A percentile compares a stretch with the other conserved stretches of the same genome.
These are phyloP conservation scores for Meiosimyza decipiens DNA, from an alignment of 2,888 invertebrate genomes.

Conservation along the genomic window DNA sequence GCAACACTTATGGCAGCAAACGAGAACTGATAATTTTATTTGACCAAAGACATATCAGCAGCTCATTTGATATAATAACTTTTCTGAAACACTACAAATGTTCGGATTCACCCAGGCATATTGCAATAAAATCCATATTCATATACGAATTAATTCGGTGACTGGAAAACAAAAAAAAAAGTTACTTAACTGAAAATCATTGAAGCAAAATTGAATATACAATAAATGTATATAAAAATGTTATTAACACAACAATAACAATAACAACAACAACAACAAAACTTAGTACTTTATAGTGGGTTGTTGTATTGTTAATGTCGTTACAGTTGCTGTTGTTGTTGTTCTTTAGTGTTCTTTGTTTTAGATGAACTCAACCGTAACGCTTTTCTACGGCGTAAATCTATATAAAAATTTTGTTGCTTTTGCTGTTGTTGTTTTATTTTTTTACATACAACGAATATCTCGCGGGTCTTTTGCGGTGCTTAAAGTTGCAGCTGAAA, in stretches of 20 bases:
- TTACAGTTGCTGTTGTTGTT: constrained; percentile 44
- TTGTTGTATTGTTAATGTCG: constrained; percentile 21
- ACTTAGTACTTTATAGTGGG: constrained; percentile 12
- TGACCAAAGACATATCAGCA: too few relatives aligned
- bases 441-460: constrained; percentile 7
- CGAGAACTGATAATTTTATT: too few relatives aligned
- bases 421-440: background rate
- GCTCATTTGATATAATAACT: too few relatives aligned
- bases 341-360: constrained; percentile 65
- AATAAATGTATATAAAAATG: constrained; percentile 10
- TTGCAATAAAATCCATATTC: too few relatives aligned
- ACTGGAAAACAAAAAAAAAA: too few relatives aligned
- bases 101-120: too few relatives aligned
- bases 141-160: too few relatives aligned
- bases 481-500: constrained; percentile 35
- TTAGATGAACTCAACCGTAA: constrained; percentile 65
- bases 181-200: constrained; percentile 5
- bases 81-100: too few relatives aligned
- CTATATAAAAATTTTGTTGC: constrained; percentile 42
- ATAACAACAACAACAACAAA: background rate
- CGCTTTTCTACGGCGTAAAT: constrained; percentile 66
- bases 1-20: too few relatives aligned
- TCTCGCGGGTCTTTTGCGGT: constrained; percentile 15
- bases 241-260: background rate
- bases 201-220: constrained; percentile 6